Base-by-base conservation (phyloP, 2,113 vertebrate species). In the Erythrocebus patas region DNA sequence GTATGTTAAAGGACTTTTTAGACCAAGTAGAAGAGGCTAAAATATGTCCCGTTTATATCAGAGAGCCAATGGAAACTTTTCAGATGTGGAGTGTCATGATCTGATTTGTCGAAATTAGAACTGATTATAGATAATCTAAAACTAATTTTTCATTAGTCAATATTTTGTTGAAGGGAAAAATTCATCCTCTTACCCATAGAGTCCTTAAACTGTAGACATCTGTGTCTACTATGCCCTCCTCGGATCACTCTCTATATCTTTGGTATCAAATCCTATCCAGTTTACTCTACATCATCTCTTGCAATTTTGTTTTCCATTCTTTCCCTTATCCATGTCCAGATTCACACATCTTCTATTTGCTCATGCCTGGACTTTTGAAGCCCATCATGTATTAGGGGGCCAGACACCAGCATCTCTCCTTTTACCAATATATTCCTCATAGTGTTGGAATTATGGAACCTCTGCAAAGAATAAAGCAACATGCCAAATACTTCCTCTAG, bases 401-500 rank as follows among this genome's bases (percentile, higher is more conserved):
- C 18, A 68, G 30, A 4, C 8, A 50, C 13, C 22, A 32, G 8
- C 17, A 9, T 32, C 16, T 75, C 70, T 70, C n/a, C 22, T 82
- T 89, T 72, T 72, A 86, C 32, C 38, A 85, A 57, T 7, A 12
- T 22, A 43, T 75, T 59, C 35, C 50, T 25, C n/a, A 45, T 14
- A 30, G 27, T 35, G 22, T 45, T 80, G 6, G 55, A 25, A 13
- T 70, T 83, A 64, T 25, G 3, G n/a, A 70, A 40, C 78, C 20
- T 76, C 73, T 92, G 40, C 57, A 86, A 95, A 55, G 66, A 95
- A 81, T 32, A 92, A 93, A 80, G 18, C 45, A 96, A 48, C 35
- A 38, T 14, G 23, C 25, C 18, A 78, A 91, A 76, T 5, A 45
- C 10, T 45, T 78, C 5, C 25, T 93, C 43, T 23, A 52, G 32